Percentiles rank a stretch among this genome's conserved stretches.
phyloP scores from a whole-genome alignment of 2,888 invertebrate species.

The Hylaea fasciaria region DNA sequence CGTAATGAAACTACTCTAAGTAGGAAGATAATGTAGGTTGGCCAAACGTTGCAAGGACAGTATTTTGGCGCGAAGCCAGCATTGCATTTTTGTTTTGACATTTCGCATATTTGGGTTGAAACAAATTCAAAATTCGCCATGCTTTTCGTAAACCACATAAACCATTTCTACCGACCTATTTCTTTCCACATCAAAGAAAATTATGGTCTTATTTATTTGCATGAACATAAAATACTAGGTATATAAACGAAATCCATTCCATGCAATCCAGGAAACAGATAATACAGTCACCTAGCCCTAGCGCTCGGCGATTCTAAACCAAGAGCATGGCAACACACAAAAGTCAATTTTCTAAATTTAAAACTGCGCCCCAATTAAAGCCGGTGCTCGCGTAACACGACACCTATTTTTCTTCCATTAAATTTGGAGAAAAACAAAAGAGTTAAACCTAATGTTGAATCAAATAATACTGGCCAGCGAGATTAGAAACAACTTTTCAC shows the following conservation, averaged over 20 bases:
- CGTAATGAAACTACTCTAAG: background rate
- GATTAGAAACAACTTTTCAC: conserved; percentile 10
- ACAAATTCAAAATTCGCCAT: background rate
- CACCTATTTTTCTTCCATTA: conserved; percentile 60
- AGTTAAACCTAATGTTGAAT: conserved; percentile 26
- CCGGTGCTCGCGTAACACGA: conserved; percentile 58
- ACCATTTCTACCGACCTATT: background rate
- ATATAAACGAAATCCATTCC: conserved; percentile 15
- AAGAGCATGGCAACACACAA: conserved; percentile 47
- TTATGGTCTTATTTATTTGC: background rate
- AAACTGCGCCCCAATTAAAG: conserved; percentile 57
- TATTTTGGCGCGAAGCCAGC: conserved; percentile 38
- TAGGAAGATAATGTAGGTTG: conserved; percentile 23
- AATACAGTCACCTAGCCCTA: conserved; percentile 13
- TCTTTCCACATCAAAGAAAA: background rate
- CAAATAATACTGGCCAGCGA: conserved; percentile 1
- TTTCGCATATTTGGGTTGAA: conserved; percentile 29
- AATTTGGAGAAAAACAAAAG: conserved; percentile 41
- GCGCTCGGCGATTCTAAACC: conserved; percentile 20
- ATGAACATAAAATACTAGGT: background rate
- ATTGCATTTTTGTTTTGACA: conserved; percentile 29
- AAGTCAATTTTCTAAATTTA: conserved; percentile 65
- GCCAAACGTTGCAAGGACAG: conserved; percentile 33
- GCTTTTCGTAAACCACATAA: background rate
- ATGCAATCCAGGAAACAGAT: conserved; percentile 24